phyloP scores from a whole-genome alignment of 2,888 invertebrate genomes.

The Dryobota labecula region DNA sequence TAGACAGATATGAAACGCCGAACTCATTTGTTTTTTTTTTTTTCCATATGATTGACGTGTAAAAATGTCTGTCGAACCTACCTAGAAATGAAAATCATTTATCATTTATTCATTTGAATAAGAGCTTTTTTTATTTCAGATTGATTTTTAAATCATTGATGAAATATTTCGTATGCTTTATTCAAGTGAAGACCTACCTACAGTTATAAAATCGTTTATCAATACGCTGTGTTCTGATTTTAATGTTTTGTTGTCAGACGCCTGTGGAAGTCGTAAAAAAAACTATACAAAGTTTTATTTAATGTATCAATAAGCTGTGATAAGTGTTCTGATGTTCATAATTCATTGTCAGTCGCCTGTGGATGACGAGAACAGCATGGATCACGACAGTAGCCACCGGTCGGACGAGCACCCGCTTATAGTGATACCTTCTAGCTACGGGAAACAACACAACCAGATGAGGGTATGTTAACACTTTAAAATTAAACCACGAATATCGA shows the following conservation, averaged over 20 bases:
- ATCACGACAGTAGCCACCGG: slow-evolving; percentile 48
- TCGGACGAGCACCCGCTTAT: slow-evolving; percentile 77
- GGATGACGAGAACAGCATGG: slow-evolving; percentile 60
- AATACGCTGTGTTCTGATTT: too few relatives aligned
- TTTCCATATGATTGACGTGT: too few relatives aligned
- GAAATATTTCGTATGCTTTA: not conserved
- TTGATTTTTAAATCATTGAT: not conserved
- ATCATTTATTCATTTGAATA: too few relatives aligned
- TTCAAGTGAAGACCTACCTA: too few relatives aligned
- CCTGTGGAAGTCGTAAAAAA: too few relatives aligned
- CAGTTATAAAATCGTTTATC: too few relatives aligned
- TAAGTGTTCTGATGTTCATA: slow-evolving; percentile 4
- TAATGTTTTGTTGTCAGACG: too few relatives aligned
- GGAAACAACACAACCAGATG: slow-evolving; percentile 56
- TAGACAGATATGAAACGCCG: too few relatives aligned
- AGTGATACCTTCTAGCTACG: slow-evolving; percentile 76
- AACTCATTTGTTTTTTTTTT: too few relatives aligned
- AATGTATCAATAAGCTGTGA: not conserved
- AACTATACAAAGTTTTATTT: too few relatives aligned
- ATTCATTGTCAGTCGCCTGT: slow-evolving; percentile 41
- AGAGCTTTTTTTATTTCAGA: not conserved
- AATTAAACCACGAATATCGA: not conserved
- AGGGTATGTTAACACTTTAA: slow-evolving; percentile 18
- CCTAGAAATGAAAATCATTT: too few relatives aligned
- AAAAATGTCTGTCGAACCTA: too few relatives aligned